phyloP scores from a whole-genome alignment of 35 echinoderm and acorn worm species.

The Heliocidaris erythrogramma region DNA sequence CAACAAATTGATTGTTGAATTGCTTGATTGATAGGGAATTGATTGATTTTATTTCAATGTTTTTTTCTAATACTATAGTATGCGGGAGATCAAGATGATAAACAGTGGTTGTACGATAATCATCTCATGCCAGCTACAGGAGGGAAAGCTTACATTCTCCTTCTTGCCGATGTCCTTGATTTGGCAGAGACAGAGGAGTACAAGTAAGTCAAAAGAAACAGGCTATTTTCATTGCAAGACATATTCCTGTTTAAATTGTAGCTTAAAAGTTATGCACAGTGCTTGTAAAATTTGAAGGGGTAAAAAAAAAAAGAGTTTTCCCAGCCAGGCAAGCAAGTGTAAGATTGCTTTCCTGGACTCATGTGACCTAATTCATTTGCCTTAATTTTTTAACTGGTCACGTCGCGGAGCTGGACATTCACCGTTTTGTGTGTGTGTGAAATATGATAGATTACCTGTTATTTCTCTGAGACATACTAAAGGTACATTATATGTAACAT shows the following conservation, averaged over 20 bases:
- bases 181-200: constrained; percentile 94
- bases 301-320: background rate
- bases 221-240: background rate
- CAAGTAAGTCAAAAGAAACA: constrained; percentile 57
- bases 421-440: no score
- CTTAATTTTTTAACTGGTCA: no score
- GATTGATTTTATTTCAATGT: background rate
- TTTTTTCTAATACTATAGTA: constrained; percentile 63
- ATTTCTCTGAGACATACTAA: no score
- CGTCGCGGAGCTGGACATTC: no score
- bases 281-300: background rate
- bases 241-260: background rate
- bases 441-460: no score
- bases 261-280: background rate
- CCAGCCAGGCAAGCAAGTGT: no score
- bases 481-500: no score
- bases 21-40: no score
- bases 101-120: constrained; percentile 97
- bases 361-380: no score
- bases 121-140: constrained; percentile 97
- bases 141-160: constrained; percentile 90
- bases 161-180: constrained; percentile 86
- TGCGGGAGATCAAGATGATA: constrained; percentile 97
- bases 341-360: no score
- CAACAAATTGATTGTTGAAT: no score